Evolutionary conservation across 2,113 vertebrate species (phyloP).

Genomic region (Mionectes macconnelli): DNA sequence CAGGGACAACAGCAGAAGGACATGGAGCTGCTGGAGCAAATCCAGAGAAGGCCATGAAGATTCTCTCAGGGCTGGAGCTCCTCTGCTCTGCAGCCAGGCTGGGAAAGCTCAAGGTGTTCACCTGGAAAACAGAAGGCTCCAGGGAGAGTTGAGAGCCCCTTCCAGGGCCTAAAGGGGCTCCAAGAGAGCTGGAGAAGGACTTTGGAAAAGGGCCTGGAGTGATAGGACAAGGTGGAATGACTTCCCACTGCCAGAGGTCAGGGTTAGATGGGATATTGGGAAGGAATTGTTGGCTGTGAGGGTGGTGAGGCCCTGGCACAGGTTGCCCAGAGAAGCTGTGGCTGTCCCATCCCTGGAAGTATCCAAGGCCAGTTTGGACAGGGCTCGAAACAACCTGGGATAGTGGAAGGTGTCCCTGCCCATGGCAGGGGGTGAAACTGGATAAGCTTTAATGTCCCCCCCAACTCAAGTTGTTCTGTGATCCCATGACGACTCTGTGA

Average conservation of each 20-base stretch:
- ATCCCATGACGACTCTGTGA: background rate
- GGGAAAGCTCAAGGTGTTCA: background rate
- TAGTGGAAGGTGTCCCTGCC: background rate
- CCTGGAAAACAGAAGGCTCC: background rate
- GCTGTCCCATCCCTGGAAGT: background rate
- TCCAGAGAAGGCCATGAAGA: accelerated
- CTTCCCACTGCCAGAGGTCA: background rate
- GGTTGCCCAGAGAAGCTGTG: background rate
- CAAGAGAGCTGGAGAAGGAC: background rate
- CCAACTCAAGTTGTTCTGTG: background rate
- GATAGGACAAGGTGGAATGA: background rate
- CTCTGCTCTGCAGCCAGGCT: background rate
- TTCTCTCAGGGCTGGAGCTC: background rate
- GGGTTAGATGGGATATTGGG: background rate
- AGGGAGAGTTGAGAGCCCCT: background rate
- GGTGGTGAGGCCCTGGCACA: background rate
- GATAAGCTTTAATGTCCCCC: no score
- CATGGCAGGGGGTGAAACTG: background rate
- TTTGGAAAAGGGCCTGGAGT: background rate
- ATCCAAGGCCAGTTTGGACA: background rate
- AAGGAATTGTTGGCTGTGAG: background rate
- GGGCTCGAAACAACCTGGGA: background rate
- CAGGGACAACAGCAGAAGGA: background rate
- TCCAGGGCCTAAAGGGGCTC: background rate
- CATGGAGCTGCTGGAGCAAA: background rate